phyloP scores from a whole-genome alignment of 2,797 vertebrate species.

The Cephalopachus bancanus region DNA sequence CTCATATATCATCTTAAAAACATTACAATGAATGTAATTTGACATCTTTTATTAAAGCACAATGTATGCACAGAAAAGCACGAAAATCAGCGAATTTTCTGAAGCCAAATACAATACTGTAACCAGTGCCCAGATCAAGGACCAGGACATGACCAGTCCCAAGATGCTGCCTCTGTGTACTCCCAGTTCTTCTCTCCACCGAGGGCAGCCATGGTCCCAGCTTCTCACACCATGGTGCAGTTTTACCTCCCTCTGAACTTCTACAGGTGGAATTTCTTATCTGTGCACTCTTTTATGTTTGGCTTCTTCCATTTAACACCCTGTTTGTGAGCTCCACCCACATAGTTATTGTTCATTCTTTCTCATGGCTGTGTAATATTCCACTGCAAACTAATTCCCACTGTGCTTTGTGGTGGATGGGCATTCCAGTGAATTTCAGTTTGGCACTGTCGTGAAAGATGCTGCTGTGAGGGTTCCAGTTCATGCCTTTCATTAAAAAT shows the following conservation, averaged over 20 bases:
- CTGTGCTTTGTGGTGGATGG: not conserved
- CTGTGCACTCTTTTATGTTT: not conserved
- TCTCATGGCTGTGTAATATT: not conserved
- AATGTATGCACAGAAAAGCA: not conserved
- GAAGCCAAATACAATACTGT: not conserved
- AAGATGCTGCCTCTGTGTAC: not conserved
- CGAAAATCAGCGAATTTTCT: not conserved
- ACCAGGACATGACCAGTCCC: not conserved
- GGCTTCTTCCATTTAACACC: not conserved
- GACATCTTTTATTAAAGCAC: not conserved
- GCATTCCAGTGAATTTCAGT: not conserved
- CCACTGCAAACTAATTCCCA: not conserved
- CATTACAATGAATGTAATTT: not conserved
- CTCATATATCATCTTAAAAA: not conserved
- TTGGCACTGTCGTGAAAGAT: not conserved
- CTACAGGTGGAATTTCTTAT: not conserved
- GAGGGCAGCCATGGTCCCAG: not conserved
- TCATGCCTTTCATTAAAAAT: not conserved
- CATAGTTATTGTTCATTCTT: not conserved
- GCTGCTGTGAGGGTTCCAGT: not conserved
- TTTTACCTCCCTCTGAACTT: not conserved
- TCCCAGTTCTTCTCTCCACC: not conserved
- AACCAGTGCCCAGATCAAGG: not conserved
- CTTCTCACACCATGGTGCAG: not conserved
- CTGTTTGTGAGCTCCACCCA: not conserved